A percentile compares a stretch with the other conserved stretches of the same genome.
phyloP scores from a whole-genome alignment of 2,888 invertebrate species.

The Tipula vernalis region DNA sequence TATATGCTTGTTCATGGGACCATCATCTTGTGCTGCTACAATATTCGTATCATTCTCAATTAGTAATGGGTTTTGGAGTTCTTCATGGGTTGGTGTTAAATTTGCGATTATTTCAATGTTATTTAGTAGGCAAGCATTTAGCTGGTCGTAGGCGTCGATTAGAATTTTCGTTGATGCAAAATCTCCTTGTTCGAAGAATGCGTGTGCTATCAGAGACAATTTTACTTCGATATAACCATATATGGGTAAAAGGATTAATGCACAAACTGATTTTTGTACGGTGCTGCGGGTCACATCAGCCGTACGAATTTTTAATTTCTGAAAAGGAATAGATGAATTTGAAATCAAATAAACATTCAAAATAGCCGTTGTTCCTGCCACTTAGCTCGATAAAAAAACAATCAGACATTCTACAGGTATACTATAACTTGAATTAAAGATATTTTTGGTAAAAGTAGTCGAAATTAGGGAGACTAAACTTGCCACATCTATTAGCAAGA shows the following conservation, averaged over 20 bases:
- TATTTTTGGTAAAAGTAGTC: too few relatives aligned
- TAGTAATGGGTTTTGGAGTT: background rate
- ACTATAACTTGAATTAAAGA: too few relatives aligned
- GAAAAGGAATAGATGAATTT: conserved; percentile 21
- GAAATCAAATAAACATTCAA: too few relatives aligned
- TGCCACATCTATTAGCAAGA: too few relatives aligned
- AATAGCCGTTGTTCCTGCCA: too few relatives aligned
- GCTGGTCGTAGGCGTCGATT: conserved; percentile 83
- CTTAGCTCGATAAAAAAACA: too few relatives aligned
- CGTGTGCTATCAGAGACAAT: conserved; percentile 89
- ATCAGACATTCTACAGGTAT: too few relatives aligned
- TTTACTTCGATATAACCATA: conserved; percentile 93
- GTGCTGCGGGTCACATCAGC: conserved; percentile 94
- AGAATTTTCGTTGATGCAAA: conserved; percentile 78
- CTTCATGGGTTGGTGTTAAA: conserved; percentile 24
- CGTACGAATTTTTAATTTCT: conserved; percentile 84
- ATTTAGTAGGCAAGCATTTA: conserved; percentile 58
- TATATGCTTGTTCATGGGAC: conserved; percentile 21
- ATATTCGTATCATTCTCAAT: background rate
- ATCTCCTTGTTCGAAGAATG: conserved; percentile 93
- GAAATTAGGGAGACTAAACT: too few relatives aligned
- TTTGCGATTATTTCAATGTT: conserved; percentile 47
- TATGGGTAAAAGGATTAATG: conserved; percentile 77
- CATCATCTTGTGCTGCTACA: background rate
- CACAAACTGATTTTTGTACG: conserved; percentile 96